Evolutionary conservation across 1,140 invertebrate genomes (phyloP).

Genomic region (Sipha flava): DNA sequence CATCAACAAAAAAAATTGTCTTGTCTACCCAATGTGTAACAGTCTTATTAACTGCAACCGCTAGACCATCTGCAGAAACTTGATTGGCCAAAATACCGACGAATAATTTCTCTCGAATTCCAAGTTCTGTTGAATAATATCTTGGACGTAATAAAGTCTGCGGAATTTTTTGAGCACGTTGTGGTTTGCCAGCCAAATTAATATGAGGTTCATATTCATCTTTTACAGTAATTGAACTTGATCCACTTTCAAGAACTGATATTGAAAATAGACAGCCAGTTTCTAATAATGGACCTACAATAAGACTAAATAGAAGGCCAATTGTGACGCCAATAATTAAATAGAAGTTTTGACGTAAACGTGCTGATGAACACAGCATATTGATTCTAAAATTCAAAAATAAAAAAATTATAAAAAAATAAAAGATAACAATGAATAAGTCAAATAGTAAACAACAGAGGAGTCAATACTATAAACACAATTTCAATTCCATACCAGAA

Average conservation of each 20-base stretch:
- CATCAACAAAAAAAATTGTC: slow-evolving; percentile 66
- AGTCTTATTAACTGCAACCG: slow-evolving; percentile 71
- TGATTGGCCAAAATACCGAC: slow-evolving; percentile 70
- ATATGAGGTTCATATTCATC: slow-evolving; percentile 53
- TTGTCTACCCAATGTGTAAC: slow-evolving; percentile 68
- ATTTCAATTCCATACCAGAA: too few species aligned
- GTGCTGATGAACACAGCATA: slow-evolving; percentile 21
- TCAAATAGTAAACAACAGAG: not conserved
- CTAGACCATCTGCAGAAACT: slow-evolving; percentile 58
- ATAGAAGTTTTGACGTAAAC: slow-evolving; percentile 34
- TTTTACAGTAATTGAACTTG: slow-evolving; percentile 1
- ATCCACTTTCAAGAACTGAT: slow-evolving; percentile 33
- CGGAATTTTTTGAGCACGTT: slow-evolving; percentile 46
- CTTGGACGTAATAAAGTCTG: slow-evolving; percentile 62
- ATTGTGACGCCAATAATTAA: slow-evolving; percentile 32
- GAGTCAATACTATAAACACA: too few species aligned
- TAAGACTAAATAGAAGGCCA: slow-evolving; percentile 32
- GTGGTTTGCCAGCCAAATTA: slow-evolving; percentile 49
- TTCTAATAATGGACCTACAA: slow-evolving; percentile 30
- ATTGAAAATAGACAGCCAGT: slow-evolving; percentile 30
- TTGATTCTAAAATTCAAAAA: not conserved
- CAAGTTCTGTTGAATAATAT: slow-evolving; percentile 87
- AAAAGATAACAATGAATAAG: not conserved
- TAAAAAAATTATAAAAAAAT: not conserved
- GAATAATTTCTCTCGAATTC: slow-evolving; percentile 81